Percentiles rank a stretch among this genome's conserved stretches.
Conservation (phyloP, 2,797 vertebrate species). For the Botia almorhae region DNA sequence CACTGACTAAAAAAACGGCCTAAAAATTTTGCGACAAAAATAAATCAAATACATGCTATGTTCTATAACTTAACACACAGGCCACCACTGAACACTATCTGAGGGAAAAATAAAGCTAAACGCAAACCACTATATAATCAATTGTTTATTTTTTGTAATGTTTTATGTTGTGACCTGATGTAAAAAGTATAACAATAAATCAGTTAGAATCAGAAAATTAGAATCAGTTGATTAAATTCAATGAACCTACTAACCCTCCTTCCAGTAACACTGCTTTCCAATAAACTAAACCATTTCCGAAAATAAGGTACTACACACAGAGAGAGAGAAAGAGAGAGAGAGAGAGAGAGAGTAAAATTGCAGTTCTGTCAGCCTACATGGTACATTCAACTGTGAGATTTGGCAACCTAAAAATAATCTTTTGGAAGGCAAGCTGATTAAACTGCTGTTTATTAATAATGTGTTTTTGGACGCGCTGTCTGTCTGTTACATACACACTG, state of each 20-base stretch:
- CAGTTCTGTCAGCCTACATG: conserved; percentile 21
- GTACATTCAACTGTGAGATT: conserved; percentile 30
- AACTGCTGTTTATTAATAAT: conserved; percentile 47
- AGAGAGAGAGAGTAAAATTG: conserved; percentile 30
- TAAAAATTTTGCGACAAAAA: background rate
- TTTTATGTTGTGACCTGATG: background rate
- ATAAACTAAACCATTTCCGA: conserved; percentile 15
- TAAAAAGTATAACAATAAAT: background rate
- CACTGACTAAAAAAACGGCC: no score
- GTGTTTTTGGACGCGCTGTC: conserved; percentile 34
- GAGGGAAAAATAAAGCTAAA: background rate
- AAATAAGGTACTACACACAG: conserved; percentile 37
- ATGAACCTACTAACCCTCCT: conserved; percentile 1
- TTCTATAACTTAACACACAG: background rate
- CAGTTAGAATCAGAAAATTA: background rate
- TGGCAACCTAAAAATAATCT: conserved; percentile 50
- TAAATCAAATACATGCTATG: no score
- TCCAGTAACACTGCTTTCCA: conserved; percentile 25
- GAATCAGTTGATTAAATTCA: conserved; percentile 5
- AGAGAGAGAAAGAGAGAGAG: background rate
- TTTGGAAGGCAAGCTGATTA: conserved; percentile 47
- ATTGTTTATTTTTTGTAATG: background rate
- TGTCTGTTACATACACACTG: conserved; percentile 24
- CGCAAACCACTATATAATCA: background rate
- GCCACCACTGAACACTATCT: background rate